Percentiles rank a stretch among this genome's conserved stretches.
phyloP scores from a whole-genome alignment of 2,797 vertebrate species.

The Clarias fuscus region DNA sequence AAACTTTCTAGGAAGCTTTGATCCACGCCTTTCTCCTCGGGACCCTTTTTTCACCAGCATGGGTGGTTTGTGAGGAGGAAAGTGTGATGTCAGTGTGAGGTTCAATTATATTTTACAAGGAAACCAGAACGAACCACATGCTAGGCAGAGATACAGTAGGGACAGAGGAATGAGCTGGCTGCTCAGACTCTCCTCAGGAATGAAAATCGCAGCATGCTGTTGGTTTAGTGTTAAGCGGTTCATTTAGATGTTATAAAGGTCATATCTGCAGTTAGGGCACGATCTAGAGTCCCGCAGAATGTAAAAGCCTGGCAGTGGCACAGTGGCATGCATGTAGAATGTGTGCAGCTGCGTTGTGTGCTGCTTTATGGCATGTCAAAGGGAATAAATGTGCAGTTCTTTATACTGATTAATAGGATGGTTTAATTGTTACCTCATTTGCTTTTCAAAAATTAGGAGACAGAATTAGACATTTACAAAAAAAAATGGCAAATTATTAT shows the following conservation, averaged over 20 bases:
- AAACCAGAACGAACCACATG: constrained; percentile 64
- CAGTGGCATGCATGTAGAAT: constrained; percentile 35
- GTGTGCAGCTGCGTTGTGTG: constrained; percentile 39
- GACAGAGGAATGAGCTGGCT: constrained; percentile 35
- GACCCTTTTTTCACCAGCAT: constrained; percentile 50
- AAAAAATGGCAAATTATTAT: no score
- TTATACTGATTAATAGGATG: constrained; percentile 40
- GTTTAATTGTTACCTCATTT: constrained; percentile 52
- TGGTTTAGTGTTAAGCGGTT: constrained; percentile 23
- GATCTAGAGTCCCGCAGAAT: background rate
- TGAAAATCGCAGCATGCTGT: constrained; percentile 45
- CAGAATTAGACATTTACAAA: no score
- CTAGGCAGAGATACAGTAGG: constrained; percentile 57
- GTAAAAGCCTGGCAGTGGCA: background rate
- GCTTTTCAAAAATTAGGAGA: background rate
- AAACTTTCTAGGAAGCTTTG: constrained; percentile 61
- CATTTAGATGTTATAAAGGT: constrained; percentile 38
- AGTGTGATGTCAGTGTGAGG: constrained; percentile 69
- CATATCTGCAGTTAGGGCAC: background rate
- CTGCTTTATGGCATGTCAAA: constrained; percentile 42
- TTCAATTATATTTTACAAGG: constrained; percentile 68
- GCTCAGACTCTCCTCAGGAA: constrained; percentile 34
- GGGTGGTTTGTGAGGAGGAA: constrained; percentile 65
- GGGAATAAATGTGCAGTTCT: constrained; percentile 43
- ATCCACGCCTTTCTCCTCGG: constrained; percentile 56